Conservation (phyloP, 2,797 vertebrate genomes). For the Clamator glandarius region DNA sequence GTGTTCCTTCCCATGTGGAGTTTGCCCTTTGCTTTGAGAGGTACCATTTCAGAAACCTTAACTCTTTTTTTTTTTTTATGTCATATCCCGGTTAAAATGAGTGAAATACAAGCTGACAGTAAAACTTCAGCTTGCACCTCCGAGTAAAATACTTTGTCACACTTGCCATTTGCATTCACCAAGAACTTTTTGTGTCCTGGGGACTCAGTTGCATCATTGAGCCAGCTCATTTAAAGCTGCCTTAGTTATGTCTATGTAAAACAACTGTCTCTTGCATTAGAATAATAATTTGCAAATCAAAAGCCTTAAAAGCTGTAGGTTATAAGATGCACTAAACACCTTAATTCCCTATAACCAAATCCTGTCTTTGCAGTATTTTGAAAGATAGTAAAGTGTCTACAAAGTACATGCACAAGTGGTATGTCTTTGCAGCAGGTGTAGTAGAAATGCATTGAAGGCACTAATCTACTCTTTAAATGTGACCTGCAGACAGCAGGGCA, state of each 20-base stretch:
- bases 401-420: neutral
- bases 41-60: neutral
- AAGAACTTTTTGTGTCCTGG: neutral
- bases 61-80: neutral
- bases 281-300: neutral
- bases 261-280: neutral
- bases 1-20: neutral
- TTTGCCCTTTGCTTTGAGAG: neutral
- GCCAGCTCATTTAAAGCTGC: neutral
- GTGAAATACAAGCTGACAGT: neutral
- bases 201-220: neutral
- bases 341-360: neutral
- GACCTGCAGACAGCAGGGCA: neutral
- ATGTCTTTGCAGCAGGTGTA: neutral
- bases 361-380: neutral
- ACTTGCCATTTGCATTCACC: neutral
- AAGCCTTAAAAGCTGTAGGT: neutral
- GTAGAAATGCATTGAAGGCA: neutral
- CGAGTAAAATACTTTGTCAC: neutral
- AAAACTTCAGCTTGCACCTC: neutral
- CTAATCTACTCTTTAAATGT: neutral
- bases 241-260: neutral
- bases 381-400: neutral
- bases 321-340: neutral
- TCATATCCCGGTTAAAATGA: neutral